Base-by-base conservation (phyloP, 2,888 invertebrate genomes). In the Timema cristinae region DNA sequence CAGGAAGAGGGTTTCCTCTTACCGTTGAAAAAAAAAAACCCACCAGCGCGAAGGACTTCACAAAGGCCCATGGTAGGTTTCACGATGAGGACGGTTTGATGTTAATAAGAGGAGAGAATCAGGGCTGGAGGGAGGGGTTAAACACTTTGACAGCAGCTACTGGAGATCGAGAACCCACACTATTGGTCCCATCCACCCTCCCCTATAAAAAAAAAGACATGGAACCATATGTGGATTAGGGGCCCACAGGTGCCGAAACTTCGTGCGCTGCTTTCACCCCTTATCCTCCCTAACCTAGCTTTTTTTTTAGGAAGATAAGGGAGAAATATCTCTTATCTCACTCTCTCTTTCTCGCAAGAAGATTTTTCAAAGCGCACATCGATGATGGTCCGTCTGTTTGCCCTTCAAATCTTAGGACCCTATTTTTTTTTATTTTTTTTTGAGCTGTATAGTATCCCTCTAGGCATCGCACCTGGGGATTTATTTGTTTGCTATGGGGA, bases 401-500 rank as follows among this genome's bases (percentile, higher is more conserved):
- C 51, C 68, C 68, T 32, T 32, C 32, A 32, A 32, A 32, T 32
- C 32, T 32, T 32, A 32, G 32, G 32, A 32, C 32, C 32, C 4
- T 32, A 32, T 32, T 32, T 32, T 32, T 32, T 32, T 32, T 32
- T 32, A 2, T 32, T 32, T 2, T 32, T 32, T 32, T 32, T 59
- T 50, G 56, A 66, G 71, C 70, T 66, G 70, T 54, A 54, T 48
- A 13, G 67, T 50, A 50, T 69, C 8, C 69, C 73, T 61, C 50
- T 63, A 54, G 73, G 71, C 70, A 51, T 71, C 70, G 71, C 73
- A 73, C 73, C 73, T 73, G 73, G 73, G 73, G 70, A 73, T 50
- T 56, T 56, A 67, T 32, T 32, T 32, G 32, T 32, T 32, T 32
- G 32, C 32, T 61, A 69, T 15, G 32, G 32, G 32, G 32, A 32